These are phyloP conservation scores for Uropetala carovei DNA, from an alignment of 2,888 invertebrate species.

Conservation along the genomic window DNA sequence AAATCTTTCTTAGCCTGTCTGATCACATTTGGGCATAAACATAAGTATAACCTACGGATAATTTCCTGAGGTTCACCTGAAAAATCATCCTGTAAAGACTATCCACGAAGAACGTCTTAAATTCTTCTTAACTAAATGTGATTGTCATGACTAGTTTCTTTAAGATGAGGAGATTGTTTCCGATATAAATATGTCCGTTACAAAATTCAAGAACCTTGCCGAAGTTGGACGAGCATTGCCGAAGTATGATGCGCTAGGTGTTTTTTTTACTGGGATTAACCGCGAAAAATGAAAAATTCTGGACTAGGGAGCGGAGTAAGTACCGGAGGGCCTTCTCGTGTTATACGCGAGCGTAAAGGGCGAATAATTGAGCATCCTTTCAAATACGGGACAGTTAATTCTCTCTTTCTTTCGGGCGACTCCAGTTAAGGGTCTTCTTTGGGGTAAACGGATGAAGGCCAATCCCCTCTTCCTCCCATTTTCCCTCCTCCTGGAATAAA, in stretches of 20 bases:
- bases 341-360: constrained; percentile 9
- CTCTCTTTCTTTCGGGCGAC: constrained; percentile 44
- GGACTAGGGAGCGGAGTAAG: constrained; percentile 33
- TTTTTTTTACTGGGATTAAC: background rate
- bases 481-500: background rate
- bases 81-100: too few species aligned
- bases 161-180: too few species aligned
- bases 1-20: too few species aligned
- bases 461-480: background rate
- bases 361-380: constrained; percentile 56
- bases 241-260: too few species aligned
- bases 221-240: background rate
- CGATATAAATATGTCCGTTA: background rate
- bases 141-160: too few species aligned
- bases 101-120: too few species aligned
- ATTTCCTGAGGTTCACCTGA: too few species aligned
- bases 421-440: constrained; percentile 26
- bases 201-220: background rate
- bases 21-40: too few species aligned
- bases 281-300: background rate
- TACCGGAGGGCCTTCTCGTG: background rate
- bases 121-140: too few species aligned
- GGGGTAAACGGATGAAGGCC: constrained; percentile 23
- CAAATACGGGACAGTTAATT: constrained; percentile 54
- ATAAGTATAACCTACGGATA: too few species aligned